Percentiles rank a stretch among this genome's conserved stretches.
Conservation (phyloP, 2,113 vertebrate species). For the Herpetotheres cachinnans region DNA sequence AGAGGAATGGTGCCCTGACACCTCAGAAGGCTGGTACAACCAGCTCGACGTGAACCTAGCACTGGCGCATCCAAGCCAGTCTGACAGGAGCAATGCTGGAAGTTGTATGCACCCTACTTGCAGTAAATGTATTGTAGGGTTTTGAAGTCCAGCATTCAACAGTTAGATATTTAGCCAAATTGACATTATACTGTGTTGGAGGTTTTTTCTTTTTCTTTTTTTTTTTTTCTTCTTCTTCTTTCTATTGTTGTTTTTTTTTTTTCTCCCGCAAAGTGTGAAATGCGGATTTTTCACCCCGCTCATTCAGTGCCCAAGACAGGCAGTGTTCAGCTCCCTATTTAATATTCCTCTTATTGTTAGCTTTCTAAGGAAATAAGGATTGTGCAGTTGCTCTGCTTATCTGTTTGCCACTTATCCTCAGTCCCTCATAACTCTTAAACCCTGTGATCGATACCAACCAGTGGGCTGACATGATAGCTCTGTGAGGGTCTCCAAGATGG, state of each 20-base stretch:
- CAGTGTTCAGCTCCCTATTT: background rate
- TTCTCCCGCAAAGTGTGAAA: rapidly evolving
- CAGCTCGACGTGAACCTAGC: background rate
- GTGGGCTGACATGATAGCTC: background rate
- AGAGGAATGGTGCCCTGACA: rapidly evolving
- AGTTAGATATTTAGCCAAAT: background rate
- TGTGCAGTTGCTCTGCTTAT: rapidly evolving
- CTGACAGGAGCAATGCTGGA: background rate
- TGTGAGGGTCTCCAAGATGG: background rate
- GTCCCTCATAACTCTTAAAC: background rate
- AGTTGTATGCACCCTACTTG: background rate
- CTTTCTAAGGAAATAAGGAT: background rate
- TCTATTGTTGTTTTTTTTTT: background rate
- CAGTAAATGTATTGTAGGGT: background rate
- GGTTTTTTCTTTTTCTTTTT: background rate
- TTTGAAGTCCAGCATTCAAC: background rate
- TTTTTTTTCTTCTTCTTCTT: background rate
- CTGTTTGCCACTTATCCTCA: background rate
- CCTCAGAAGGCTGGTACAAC: background rate
- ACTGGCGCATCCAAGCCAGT: background rate
- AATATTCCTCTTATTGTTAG: background rate
- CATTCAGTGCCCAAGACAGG: background rate
- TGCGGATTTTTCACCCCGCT: rapidly evolving
- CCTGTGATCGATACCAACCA: background rate
- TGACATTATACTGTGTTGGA: background rate